These are phyloP conservation scores for Grammatotria lemairii DNA, from an alignment of 2,113 vertebrate genomes.

Conservation along the genomic window DNA sequence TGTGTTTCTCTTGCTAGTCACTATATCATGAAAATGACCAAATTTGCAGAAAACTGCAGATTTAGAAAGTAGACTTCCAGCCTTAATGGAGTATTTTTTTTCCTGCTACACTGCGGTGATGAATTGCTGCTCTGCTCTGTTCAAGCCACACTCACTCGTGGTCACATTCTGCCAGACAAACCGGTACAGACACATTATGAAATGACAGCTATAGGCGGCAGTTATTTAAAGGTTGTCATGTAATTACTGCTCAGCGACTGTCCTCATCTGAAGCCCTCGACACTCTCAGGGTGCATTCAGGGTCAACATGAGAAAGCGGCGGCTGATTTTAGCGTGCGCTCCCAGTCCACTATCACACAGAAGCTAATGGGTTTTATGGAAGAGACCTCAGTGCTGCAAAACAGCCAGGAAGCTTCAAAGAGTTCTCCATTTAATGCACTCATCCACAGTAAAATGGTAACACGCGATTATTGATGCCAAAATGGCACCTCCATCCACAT, in stretches of 20 bases:
- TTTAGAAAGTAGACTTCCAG: not conserved
- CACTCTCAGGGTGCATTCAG: conserved; percentile 11
- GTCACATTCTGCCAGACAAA: not conserved
- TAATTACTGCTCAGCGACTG: conserved; percentile 41
- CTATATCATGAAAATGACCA: conserved; percentile 4
- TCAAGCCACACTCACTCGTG: not conserved
- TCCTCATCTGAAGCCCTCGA: conserved; percentile 7
- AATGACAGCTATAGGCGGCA: conserved; percentile 37
- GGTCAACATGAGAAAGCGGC: conserved; percentile 23
- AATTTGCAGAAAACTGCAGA: not conserved
- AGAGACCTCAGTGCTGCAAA: conserved; percentile 19
- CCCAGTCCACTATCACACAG: conserved; percentile 3
- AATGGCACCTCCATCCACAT: conserved; percentile 45
- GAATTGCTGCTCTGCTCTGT: not conserved
- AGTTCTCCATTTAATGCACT: conserved; percentile 56
- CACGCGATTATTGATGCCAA: conserved; percentile 48
- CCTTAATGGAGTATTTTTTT: not conserved
- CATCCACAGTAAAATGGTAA: conserved; percentile 28
- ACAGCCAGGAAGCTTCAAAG: conserved; percentile 42
- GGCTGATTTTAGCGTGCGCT: conserved; percentile 22
- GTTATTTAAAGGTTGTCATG: conserved; percentile 56
- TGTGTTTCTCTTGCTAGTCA: not conserved
- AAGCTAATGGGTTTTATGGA: conserved; percentile 66
- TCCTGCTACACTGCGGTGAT: conserved; percentile 18
- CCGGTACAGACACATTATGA: conserved; percentile 38